phyloP scores from a whole-genome alignment of 2,888 invertebrate genomes.

The Selenia dentaria region DNA sequence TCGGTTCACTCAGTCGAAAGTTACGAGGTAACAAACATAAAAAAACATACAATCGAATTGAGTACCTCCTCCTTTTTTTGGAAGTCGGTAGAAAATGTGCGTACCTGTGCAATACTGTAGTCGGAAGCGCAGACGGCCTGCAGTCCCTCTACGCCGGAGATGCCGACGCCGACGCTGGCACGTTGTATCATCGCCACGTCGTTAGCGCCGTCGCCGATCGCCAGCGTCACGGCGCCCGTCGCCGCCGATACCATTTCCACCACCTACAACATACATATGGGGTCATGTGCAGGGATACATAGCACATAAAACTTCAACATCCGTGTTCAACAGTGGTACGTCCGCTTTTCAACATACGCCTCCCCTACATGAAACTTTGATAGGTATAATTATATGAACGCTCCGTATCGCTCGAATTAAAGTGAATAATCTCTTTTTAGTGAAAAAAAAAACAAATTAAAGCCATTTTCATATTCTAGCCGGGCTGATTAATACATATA shows the following conservation, averaged over 20 bases:
- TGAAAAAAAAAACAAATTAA: too few species aligned
- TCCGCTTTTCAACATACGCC: neutral
- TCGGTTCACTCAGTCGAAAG: too few species aligned
- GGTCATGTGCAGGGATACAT: neutral
- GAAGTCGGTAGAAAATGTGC: slow-evolving; percentile 91
- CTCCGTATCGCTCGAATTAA: too few species aligned
- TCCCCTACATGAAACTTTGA: too few species aligned
- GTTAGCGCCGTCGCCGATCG: slow-evolving; percentile 98
- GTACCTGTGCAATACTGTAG: slow-evolving; percentile 97
- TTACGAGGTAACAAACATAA: too few species aligned
- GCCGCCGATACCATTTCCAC: slow-evolving; percentile 92
- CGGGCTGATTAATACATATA: too few species aligned
- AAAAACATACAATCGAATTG: too few species aligned
- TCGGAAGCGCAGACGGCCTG: slow-evolving; percentile 99
- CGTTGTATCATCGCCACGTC: slow-evolving; percentile 99
- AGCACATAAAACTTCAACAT: neutral
- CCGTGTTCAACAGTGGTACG: neutral
- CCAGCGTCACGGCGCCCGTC: slow-evolving; percentile 94
- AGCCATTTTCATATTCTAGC: too few species aligned
- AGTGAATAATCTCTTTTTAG: too few species aligned
- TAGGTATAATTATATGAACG: too few species aligned
- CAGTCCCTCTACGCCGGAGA: slow-evolving; percentile 99
- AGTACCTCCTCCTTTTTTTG: too few species aligned
- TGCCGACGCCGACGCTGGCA: slow-evolving; percentile 98
- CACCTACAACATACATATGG: too few species aligned